A percentile compares a stretch with the other conserved stretches of the same genome.
phyloP scores from a whole-genome alignment of 2,888 invertebrate species.

The Zonitis immaculata region DNA sequence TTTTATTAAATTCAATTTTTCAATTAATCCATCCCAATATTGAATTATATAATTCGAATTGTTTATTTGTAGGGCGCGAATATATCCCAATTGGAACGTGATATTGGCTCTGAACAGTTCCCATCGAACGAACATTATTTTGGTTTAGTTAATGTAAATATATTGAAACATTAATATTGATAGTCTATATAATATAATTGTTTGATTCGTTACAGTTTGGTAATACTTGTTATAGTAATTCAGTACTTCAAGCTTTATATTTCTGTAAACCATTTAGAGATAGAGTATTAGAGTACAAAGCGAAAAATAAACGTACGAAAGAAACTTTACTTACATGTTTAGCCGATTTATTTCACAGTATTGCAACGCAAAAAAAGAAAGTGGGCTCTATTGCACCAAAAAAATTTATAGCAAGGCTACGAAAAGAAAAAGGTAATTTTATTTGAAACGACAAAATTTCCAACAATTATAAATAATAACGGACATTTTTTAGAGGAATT shows the following conservation, averaged over 20 bases:
- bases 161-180: conserved; percentile 29
- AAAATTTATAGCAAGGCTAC: conserved; percentile 95
- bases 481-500: conserved; percentile 78
- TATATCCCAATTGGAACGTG: conserved; percentile 98
- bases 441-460: too few species aligned
- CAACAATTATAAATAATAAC: not conserved
- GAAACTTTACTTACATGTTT: conserved; percentile 97
- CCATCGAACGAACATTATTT: conserved; percentile 99
- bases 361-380: conserved; percentile 99
- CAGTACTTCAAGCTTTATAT: conserved; percentile 97
- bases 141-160: conserved; percentile 95
- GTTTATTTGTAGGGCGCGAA: conserved; percentile 65
- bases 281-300: conserved; percentile 96
- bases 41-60: not conserved
- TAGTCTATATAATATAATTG: conserved; percentile 6
- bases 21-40: not conserved
- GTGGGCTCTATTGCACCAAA: conserved; percentile 99
- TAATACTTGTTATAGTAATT: conserved; percentile 99
- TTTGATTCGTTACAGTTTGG: conserved; percentile 76
- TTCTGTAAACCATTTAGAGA: conserved; percentile 99
- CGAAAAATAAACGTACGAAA: conserved; percentile 90
- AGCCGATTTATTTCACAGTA: conserved; percentile 97
- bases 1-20: conserved; percentile 20
- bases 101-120: conserved; percentile 97
- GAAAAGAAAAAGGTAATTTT: conserved; percentile 92